Base-by-base conservation (phyloP, 2,888 invertebrate species). In the Lampropteryx suffumata region DNA sequence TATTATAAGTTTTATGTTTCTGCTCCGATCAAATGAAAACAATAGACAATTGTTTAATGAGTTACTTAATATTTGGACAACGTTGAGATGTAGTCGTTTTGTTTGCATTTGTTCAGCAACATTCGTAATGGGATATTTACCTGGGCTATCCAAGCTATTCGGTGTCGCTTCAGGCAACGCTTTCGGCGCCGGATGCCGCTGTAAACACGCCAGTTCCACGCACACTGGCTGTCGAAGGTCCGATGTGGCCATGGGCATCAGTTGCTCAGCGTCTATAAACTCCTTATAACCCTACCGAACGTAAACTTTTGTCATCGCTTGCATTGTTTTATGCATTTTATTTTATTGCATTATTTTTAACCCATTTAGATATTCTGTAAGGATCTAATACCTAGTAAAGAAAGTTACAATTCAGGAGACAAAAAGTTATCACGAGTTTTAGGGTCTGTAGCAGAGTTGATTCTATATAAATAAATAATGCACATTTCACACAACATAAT, bases 251-350 rank as follows among this genome's bases (percentile, higher is more conserved):
- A 96, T 92, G 59, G 96, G 95, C 94, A 97, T 96, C 71, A 96
- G 92, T 79, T 95, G 95, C 91, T 97, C 97, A 53, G 97, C 96
- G 87, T 97, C 97, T 79, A 96, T 95, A 91, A 95, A 96, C 82
- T 97, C 96, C 92, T 96, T 96, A 92, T 95, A 96, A 73, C 95
- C 95, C 97, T 97, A 81, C 55, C 69, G 59, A 60, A 76, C 62
- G 55, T 48, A 61, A 48, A 27, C 35, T 48, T 50, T 48, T 37
- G 48, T 53, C 53, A 54, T 46, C 54, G 42, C 33, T 39, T 49
- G 50, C 54, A 33, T 53, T 44, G 48, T 53, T 53, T 27, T 48
- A 44, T 48, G 43, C 44, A 32, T 34, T 39, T 26, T 24, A 30
- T 29, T 11, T 17, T 40, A 11, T 5, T 33, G 5, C 6, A 32